Evolutionary conservation across 2,888 invertebrate species (phyloP), one percentile per base, ranked within the genome.

Genomic region (Boloria selene): DNA sequence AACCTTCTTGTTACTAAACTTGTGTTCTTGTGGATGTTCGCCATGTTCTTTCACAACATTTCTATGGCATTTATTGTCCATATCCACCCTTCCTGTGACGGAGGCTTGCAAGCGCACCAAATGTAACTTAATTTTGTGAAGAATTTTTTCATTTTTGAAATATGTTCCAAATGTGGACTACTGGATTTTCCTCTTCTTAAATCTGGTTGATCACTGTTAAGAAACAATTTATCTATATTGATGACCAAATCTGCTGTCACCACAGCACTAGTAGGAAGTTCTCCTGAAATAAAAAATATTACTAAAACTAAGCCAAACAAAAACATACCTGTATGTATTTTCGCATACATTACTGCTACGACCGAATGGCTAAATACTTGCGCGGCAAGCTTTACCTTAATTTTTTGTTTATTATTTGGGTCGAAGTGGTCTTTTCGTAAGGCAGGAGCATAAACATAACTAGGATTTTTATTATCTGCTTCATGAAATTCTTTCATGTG

Each of bases 391-490:
- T 70, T 70, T 0, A 67, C 69, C 13, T 45, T 51, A 70, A 72
- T 72, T 52, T 73, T 63, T 52, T 73, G 72, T 45, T 71, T 72
- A 1, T 47, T 26, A 47, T 74, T 75, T 7, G 73, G 74, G 2
- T 69, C 13, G 2, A 74, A 16, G 45, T 74, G 74, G 18, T 71
- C 51, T n/a, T 72, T 49, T 10, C 63, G 70, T n/a, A 76, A 58
- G 4, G 65, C 66, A 13, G 74, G 76, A 38, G 74, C 74, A 72
- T 67, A 74, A 0, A 77, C 75, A 67, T 77, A 75, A 56, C 73
- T 74, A 3, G 67, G 64, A 50, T 74, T 74, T 13, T 16, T 53
- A 6, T 72, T 71, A 13, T 76, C 68, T 4, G 50, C 4, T 10
- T 67, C 18, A 53, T 71, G 63, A 64, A 65, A 65, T n/a, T 49